Base-by-base conservation (phyloP, 2,888 invertebrate species). In the Protonemura montana region DNA sequence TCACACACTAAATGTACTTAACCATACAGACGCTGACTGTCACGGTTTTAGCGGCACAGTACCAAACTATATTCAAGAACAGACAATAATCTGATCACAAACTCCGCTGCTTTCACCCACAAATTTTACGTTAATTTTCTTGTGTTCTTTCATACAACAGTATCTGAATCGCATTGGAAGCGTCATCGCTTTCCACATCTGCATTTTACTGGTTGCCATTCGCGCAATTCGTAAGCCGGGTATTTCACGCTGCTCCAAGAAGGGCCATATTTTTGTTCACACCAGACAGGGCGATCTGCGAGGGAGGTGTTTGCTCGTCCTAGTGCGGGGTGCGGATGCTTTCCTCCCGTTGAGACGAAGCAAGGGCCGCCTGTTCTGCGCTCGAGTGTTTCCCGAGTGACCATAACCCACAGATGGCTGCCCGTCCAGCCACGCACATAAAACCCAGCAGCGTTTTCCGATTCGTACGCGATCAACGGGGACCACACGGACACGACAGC, bases 331-430 rank as follows among this genome's bases (percentile, higher is more conserved):
- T 35, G 35, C 35, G 35, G 35, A 10, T n/a, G n/a, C n/a, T n/a
- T n/a, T n/a, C n/a, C 41, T 21, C 59, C 21, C 59, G 59, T 59
- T 13, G 59, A 59, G 59, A 59, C 59, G 59, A 59, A 1, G 59
- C 21, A 10, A 10, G 59, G 13, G 59, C 59, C 6, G 59, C 1
- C 59, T 21, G 59, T 13, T 21, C 3, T 59, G 59, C 13, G 59
- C 59, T 13, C 59, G 59, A 3, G 3, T 13, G 59, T 13, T 59
- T 7, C 21, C 13, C 59, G 59, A 59, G 59, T 59, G 59, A 59
- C 59, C 59, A 59, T 59, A 59, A 59, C 59, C 2, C 59, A 59
- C 59, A 59, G 59, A 59, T 59, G 59, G 59, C 59, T 59, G 59
- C 3, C 7, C 59, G 13, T 2, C 41, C 6, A 5, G 41, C 3